phyloP scores from a whole-genome alignment of 2,113 vertebrate species.

The Tyto alba region DNA sequence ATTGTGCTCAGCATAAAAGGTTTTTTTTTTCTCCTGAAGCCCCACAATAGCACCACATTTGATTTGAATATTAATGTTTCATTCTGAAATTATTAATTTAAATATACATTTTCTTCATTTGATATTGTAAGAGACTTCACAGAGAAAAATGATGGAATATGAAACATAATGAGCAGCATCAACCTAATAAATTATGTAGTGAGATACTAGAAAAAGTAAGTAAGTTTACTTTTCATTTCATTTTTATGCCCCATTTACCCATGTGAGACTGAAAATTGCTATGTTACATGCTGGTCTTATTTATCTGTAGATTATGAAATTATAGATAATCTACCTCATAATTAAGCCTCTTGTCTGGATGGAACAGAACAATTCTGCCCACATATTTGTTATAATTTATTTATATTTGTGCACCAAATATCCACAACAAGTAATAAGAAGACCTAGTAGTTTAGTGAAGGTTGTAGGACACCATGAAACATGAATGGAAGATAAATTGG shows the following conservation, averaged over 20 bases:
- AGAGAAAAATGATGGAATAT: background rate
- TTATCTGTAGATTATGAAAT: background rate
- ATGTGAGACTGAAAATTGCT: background rate
- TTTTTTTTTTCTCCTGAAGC: background rate
- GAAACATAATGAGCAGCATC: background rate
- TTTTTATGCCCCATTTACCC: background rate
- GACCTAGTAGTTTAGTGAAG: background rate
- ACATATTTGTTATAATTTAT: background rate
- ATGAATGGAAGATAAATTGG: background rate
- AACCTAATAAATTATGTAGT: slow-evolving; percentile 12
- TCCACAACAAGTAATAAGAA: background rate
- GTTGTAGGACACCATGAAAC: background rate
- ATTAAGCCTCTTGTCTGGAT: background rate
- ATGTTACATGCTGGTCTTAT: background rate
- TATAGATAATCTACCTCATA: background rate
- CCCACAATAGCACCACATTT: slow-evolving; percentile 14
- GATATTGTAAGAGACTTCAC: background rate
- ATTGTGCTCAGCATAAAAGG: slow-evolving; percentile 17
- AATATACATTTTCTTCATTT: slow-evolving; percentile 2
- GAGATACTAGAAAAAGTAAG: background rate
- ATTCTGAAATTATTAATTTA: slow-evolving; percentile 4
- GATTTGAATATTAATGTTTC: slow-evolving; percentile 49
- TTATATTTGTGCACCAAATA: background rate
- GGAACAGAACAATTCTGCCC: background rate
- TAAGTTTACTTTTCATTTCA: background rate